Evolutionary conservation across 2,888 invertebrate species (phyloP).

Genomic region (Megalurothrips usitatus): DNA sequence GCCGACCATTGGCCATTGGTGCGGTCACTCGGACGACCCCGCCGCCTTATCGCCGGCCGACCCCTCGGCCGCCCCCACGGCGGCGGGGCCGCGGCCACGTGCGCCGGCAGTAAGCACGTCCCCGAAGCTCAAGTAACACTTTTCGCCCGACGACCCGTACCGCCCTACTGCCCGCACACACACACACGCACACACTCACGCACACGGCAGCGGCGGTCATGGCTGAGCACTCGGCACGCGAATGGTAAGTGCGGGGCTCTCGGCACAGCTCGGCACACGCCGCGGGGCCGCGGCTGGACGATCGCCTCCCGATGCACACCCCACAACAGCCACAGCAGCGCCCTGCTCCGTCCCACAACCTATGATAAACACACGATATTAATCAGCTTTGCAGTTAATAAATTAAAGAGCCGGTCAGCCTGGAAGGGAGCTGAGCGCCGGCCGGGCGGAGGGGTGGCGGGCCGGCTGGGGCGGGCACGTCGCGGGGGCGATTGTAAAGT

Average conservation of each 20-base stretch:
- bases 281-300: no score
- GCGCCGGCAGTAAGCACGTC: not conserved
- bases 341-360: not conserved
- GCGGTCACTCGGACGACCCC: not conserved
- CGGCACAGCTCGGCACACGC: not conserved
- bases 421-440: no score
- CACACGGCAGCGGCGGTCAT: no score
- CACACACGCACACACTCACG: no score
- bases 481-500: no score
- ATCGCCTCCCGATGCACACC: no score
- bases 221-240: not conserved
- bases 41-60: constrained; percentile 10
- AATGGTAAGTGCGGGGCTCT: not conserved
- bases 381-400: constrained; percentile 13
- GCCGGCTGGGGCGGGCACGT: no score
- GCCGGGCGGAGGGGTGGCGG: no score
- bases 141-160: not conserved
- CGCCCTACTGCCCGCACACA: not conserved
- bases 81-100: not conserved
- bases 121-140: constrained; percentile 11
- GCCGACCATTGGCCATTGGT: not conserved
- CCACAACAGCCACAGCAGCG: no score
- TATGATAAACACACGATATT: not conserved
- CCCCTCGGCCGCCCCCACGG: not conserved
- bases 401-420: not conserved